Conservation (phyloP, 1,140 invertebrate genomes). For the Pseudachorutes palmiensis region DNA sequence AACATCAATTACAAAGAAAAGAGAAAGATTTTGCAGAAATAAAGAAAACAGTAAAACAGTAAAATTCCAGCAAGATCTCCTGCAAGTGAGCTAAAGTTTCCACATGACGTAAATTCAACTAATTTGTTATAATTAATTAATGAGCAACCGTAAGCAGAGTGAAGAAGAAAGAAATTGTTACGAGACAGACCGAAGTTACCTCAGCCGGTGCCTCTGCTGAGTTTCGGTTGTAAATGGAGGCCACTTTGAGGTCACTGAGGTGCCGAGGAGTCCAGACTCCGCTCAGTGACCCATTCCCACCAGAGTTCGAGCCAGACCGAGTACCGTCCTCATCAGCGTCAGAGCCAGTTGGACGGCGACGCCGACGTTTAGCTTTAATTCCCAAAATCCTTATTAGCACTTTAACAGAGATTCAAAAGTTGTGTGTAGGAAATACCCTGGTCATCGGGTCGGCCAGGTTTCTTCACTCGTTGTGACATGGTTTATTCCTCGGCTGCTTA, state of each 20-base stretch:
- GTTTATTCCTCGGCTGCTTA: constrained; percentile 42
- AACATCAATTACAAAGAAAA: too few relatives aligned
- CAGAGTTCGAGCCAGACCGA: constrained; percentile 37
- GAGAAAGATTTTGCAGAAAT: too few relatives aligned
- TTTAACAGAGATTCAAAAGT: neutral
- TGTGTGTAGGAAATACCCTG: constrained; percentile 43
- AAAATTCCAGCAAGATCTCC: too few relatives aligned
- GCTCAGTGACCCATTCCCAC: constrained; percentile 55
- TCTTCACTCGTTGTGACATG: constrained; percentile 64
- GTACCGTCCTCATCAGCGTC: constrained; percentile 53
- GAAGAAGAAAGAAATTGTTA: constrained; percentile 38
- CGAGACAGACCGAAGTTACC: constrained; percentile 39
- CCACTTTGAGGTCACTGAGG: constrained; percentile 74
- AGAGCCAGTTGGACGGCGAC: constrained; percentile 50
- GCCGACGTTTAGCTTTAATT: constrained; percentile 51
- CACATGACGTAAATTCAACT: too few relatives aligned
- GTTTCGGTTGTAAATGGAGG: constrained; percentile 79
- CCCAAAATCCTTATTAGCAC: constrained; percentile 9
- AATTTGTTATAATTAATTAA: neutral
- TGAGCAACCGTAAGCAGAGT: constrained; percentile 46
- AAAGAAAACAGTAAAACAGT: too few relatives aligned
- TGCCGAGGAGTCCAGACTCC: constrained; percentile 70
- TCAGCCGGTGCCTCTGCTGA: constrained; percentile 81
- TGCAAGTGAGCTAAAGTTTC: too few relatives aligned
- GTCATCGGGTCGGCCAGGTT: constrained; percentile 42